These are phyloP conservation scores for Macroramphosus scolopax DNA, from an alignment of 2,797 vertebrate species.

Conservation along the genomic window DNA sequence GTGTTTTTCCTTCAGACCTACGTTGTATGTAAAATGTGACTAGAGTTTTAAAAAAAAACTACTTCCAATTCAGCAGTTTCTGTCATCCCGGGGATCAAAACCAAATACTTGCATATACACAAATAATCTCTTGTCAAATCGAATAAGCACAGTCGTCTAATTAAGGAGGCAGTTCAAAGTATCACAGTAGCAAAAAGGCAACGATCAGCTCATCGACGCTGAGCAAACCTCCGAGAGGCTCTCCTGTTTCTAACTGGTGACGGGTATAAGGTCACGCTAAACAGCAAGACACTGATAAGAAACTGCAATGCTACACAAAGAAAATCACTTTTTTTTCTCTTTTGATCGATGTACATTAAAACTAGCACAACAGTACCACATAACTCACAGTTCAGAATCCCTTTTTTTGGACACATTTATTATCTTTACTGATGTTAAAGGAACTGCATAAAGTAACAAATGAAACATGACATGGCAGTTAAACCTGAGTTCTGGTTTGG, in stretches of 20 bases:
- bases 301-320: slow-evolving; percentile 39
- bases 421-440: slow-evolving; percentile 35
- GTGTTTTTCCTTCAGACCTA: slow-evolving; percentile 5
- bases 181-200: slow-evolving; percentile 63
- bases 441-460: slow-evolving; percentile 63
- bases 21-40: slow-evolving; percentile 31
- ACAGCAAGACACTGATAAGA: slow-evolving; percentile 37
- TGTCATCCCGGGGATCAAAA: no score
- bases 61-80: no score
- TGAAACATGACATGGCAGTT: slow-evolving; percentile 72
- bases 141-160: slow-evolving; percentile 54
- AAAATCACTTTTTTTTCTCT: neutral
- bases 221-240: slow-evolving; percentile 29
- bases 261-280: slow-evolving; percentile 49
- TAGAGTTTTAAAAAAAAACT: no score
- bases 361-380: slow-evolving; percentile 27
- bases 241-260: slow-evolving; percentile 29
- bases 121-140: slow-evolving; percentile 33
- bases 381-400: slow-evolving; percentile 29
- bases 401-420: slow-evolving; percentile 33
- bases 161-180: slow-evolving; percentile 40
- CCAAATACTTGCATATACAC: slow-evolving; percentile 40
- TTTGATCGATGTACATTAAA: slow-evolving; percentile 43
- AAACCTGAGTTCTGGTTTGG: slow-evolving; percentile 85
- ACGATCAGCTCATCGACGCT: slow-evolving; percentile 32